Base-by-base conservation (phyloP, 2,113 vertebrate species). In the Pelvicachromis taeniatus region DNA sequence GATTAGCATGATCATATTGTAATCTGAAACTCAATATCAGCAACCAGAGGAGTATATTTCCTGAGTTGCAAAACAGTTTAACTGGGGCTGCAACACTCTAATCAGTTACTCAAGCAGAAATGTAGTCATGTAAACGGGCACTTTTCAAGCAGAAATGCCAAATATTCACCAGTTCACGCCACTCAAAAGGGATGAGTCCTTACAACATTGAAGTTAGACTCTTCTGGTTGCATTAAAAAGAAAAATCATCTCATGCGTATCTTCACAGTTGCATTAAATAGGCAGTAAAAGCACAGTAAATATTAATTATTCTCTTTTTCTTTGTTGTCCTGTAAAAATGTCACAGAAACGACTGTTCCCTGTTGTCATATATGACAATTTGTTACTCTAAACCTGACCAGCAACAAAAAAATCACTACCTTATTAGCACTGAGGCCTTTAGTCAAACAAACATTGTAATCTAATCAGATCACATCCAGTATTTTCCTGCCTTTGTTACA, bases 251-350 rank as follows among this genome's bases (percentile, higher is more conserved):
- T 45, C 4, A 16, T 2, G 42, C 9, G 19, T 17, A 50, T 19
- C 40, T 48, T 29, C 23, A 16, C 21, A 73, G 40, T 19, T 70
- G n/a, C 38, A 23, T 10, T 33, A 29, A 33, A 33, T 59, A 26
- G n/a, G 35, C 38, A 16, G 63, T 16, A 73, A 70, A 17, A 73
- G 0, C 48, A 73, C 14, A n/a, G 19, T 53, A 53, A 53, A n/a
- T n/a, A n/a, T n/a, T n/a, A 53, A 7, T n/a, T 10, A 53, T n/a
- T 10, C 3, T 19, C 4, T 2, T 8, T 9, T 73, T 0, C 17
- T 50, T 50, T 48, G 65, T 50, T 48, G 65, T 50, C 42, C 26
- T 3, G 16, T 50, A 75, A 45, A 50, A 50, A 31, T 75, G 23
- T 4, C 9, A 63, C 19, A 12, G 9, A 63, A 38, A 63, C 7